Evolutionary conservation across 2,888 invertebrate species (phyloP).

Genomic region (Halictus quadricinctus): DNA sequence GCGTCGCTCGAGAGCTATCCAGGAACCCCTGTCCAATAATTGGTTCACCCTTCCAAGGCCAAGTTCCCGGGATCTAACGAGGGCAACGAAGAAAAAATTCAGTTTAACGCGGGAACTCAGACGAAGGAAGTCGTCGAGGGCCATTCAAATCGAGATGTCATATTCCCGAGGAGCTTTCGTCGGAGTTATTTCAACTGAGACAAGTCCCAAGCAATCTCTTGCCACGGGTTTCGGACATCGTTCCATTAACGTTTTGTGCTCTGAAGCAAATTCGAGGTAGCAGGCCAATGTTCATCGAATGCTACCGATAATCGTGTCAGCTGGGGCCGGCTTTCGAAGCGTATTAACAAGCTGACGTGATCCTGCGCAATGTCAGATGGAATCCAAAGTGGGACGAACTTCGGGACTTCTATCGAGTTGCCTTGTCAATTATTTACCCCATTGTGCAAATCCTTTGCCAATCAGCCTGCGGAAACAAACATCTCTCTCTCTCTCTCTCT

Average conservation of each 20-base stretch:
- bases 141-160: slow-evolving; percentile 4
- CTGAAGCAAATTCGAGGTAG: slow-evolving; percentile 29
- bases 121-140: background rate
- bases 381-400: background rate
- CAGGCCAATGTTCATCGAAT: slow-evolving; percentile 22
- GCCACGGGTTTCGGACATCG: background rate
- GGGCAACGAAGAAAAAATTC: background rate
- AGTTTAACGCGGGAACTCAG: background rate
- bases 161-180: background rate
- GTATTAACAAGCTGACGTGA: slow-evolving; percentile 27
- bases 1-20: slow-evolving; percentile 13
- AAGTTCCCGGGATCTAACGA: slow-evolving; percentile 26
- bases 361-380: background rate
- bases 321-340: slow-evolving; percentile 3
- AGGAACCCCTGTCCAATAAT: slow-evolving; percentile 30
- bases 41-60: slow-evolving; percentile 32
- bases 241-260: background rate
- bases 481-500: background rate
- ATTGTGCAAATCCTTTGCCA: background rate
- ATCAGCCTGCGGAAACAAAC: background rate
- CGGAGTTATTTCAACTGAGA: slow-evolving; percentile 7
- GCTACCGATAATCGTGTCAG: slow-evolving; percentile 46
- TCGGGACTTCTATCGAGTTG: background rate
- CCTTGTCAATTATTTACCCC: background rate
- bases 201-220: background rate